A percentile compares a stretch with the other conserved stretches of the same genome.
Evolutionary conservation across 2,888 invertebrate species (phyloP).

Genomic region (Eristalis tenax): DNA sequence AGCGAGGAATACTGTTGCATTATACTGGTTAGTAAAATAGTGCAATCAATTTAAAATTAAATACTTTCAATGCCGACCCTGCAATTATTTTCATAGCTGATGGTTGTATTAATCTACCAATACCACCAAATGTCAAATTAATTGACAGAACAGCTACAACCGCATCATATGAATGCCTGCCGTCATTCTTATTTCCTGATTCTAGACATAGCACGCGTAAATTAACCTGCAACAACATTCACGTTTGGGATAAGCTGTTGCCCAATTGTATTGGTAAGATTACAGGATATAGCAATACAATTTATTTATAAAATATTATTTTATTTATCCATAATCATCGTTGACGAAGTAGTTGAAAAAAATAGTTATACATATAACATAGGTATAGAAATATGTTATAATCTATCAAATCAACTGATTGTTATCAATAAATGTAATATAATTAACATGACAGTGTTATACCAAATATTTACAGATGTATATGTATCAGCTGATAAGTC

Average conservation of each 20-base stretch:
- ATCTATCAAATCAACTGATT: not conserved
- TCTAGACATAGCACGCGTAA: conserved; percentile 84
- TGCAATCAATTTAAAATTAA: not conserved
- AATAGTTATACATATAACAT: not conserved
- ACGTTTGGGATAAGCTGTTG: conserved; percentile 85
- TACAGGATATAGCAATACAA: not conserved
- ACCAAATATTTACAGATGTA: not conserved
- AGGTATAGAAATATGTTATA: not conserved
- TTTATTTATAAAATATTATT: not conserved
- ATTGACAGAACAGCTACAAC: conserved; percentile 85
- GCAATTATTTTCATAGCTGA: conserved; percentile 82
- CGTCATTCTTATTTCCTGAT: conserved; percentile 87
- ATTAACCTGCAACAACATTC: conserved; percentile 85
- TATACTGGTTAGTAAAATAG: conserved; percentile 82
- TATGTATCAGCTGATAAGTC: not conserved
- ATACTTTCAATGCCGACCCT: conserved; percentile 26
- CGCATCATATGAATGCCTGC: conserved; percentile 87
- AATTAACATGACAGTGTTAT: not conserved
- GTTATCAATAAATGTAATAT: not conserved
- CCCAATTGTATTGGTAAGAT: conserved; percentile 86
- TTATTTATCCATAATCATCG: conserved; percentile 30
- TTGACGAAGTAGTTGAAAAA: not conserved
- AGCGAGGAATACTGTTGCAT: conserved; percentile 85
- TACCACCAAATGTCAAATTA: conserved; percentile 87
- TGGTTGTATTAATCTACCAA: conserved; percentile 85